phyloP scores from a whole-genome alignment of 1,140 invertebrate species.

The Trichoplusia ni region DNA sequence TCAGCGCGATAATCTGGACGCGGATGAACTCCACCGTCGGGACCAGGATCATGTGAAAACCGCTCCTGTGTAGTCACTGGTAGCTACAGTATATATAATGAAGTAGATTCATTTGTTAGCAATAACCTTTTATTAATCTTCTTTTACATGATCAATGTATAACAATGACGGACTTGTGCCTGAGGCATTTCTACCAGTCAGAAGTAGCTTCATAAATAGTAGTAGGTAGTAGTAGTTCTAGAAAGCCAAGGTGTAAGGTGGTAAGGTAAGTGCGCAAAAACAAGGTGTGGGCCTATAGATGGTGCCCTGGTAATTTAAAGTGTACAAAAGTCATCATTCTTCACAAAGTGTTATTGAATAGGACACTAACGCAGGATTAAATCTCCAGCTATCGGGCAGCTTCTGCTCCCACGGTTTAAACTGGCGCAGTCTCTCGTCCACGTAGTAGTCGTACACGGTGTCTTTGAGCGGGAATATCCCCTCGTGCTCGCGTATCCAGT shows the following conservation, averaged over 20 bases:
- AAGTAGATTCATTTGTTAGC: too few species aligned
- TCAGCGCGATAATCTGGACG: constrained; percentile 87
- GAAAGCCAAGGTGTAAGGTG: too few species aligned
- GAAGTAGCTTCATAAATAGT: too few species aligned
- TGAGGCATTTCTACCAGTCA: too few species aligned
- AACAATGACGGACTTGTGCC: too few species aligned
- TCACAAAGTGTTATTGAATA: neutral
- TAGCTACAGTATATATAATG: neutral
- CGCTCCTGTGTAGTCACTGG: constrained; percentile 78
- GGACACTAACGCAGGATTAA: constrained; percentile 82
- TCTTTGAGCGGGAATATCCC: constrained; percentile 91
- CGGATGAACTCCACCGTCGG: constrained; percentile 92
- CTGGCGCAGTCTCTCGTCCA: constrained; percentile 85
- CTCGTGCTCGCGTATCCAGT: constrained; percentile 91
- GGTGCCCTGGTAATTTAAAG: too few species aligned
- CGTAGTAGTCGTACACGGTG: constrained; percentile 93
- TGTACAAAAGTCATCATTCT: neutral
- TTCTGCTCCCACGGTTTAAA: constrained; percentile 91
- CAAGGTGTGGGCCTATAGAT: too few species aligned
- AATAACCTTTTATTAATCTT: too few species aligned
- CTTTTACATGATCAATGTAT: too few species aligned
- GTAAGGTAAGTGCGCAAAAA: too few species aligned
- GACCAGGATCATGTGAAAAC: constrained; percentile 91
- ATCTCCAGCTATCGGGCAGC: constrained; percentile 87
- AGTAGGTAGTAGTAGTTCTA: too few species aligned